These are phyloP conservation scores for Drosophila subpulchrella DNA, from an alignment of 1,140 invertebrate genomes.

Conservation along the genomic window DNA sequence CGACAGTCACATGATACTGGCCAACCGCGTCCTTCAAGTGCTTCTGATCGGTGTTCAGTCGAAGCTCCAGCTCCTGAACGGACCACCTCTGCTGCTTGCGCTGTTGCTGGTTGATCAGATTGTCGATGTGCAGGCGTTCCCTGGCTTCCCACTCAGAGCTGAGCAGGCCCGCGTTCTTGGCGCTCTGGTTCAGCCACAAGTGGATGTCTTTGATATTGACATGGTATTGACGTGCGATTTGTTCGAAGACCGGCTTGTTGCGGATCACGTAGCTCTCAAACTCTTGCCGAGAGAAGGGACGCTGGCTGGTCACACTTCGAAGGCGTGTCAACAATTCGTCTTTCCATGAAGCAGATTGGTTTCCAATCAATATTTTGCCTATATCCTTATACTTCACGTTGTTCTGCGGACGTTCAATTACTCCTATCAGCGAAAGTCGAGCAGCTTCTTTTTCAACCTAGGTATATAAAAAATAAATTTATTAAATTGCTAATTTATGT, in stretches of 20 bases:
- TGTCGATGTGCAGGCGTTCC: slow-evolving; percentile 64
- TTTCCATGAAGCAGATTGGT: slow-evolving; percentile 55
- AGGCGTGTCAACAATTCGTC: slow-evolving; percentile 45
- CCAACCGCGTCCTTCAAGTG: slow-evolving; percentile 54
- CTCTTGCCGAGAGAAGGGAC: slow-evolving; percentile 63
- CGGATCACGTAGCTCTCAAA: slow-evolving; percentile 66
- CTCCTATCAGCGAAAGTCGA: slow-evolving; percentile 67
- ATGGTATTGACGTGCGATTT: slow-evolving; percentile 66
- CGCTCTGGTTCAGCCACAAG: slow-evolving; percentile 56
- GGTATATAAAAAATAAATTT: background rate
- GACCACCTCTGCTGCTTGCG: slow-evolving; percentile 72
- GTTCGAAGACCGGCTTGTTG: slow-evolving; percentile 56
- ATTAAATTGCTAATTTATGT: no score
- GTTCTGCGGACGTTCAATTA: slow-evolving; percentile 64
- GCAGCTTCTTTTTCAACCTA: slow-evolving; percentile 67
- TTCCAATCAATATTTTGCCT: slow-evolving; percentile 38
- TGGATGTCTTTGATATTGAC: slow-evolving; percentile 74
- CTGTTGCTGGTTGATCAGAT: slow-evolving; percentile 65
- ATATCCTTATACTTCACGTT: slow-evolving; percentile 57
- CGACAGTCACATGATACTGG: slow-evolving; percentile 71
- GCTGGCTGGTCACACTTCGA: slow-evolving; percentile 46
- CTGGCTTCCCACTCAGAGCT: slow-evolving; percentile 59
- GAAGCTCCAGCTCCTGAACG: slow-evolving; percentile 66
- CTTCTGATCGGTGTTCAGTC: slow-evolving; percentile 59
- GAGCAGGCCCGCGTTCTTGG: slow-evolving; percentile 54